Conservation (phyloP, 1,140 invertebrate species). For the Gonioctena quinquepunctata region DNA sequence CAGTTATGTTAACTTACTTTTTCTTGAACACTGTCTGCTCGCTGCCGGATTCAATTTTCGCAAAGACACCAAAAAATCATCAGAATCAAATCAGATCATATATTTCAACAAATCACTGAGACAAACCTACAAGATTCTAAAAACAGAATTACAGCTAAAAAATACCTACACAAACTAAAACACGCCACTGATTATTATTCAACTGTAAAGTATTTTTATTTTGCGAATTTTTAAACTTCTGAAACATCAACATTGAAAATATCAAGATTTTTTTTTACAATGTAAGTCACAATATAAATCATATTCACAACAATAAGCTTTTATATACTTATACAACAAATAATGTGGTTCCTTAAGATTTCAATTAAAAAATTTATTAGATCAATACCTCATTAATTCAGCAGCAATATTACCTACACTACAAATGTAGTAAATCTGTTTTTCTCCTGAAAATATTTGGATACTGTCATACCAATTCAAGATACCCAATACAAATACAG, state of each 20-base stretch:
- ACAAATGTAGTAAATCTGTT: too few species aligned
- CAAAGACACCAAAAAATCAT: neutral
- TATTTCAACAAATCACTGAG: neutral
- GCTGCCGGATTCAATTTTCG: neutral
- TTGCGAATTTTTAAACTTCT: neutral
- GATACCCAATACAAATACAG: too few species aligned
- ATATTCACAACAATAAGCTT: neutral
- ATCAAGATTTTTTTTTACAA: neutral
- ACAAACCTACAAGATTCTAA: neutral
- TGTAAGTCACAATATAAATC: neutral
- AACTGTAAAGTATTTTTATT: neutral
- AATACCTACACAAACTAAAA: neutral
- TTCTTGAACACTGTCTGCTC: neutral
- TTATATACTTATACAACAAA: neutral
- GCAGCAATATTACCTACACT: too few species aligned
- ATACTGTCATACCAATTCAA: too few species aligned
- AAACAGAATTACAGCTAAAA: neutral
- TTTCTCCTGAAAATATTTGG: too few species aligned
- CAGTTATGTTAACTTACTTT: neutral
- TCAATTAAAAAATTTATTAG: neutral
- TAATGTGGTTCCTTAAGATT: neutral
- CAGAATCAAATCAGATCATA: neutral
- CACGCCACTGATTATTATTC: neutral
- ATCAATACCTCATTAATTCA: too few species aligned
- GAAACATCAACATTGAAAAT: neutral